Evolutionary conservation across 2,113 vertebrate species (phyloP).

Genomic region (Engystomops pustulosus): DNA sequence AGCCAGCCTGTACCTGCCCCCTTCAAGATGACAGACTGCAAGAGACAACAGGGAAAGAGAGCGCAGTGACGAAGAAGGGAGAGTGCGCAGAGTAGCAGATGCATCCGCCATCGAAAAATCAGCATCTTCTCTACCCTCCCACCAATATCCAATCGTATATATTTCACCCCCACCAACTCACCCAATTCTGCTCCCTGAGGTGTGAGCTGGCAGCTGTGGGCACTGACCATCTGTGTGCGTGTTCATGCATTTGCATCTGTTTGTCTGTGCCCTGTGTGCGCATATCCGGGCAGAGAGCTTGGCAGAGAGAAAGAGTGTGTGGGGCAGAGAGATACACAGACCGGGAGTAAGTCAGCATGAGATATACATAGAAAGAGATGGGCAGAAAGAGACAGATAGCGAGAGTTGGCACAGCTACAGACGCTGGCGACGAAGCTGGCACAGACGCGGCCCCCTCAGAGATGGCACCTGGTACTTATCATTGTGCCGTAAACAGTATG

Average conservation of each 20-base stretch:
- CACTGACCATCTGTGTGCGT: conserved; percentile 59
- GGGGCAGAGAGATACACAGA: conserved; percentile 52
- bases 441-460: conserved; percentile 56
- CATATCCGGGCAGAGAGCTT: conserved; percentile 34
- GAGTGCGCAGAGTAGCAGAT: conserved; percentile 59
- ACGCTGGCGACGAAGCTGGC: conserved; percentile 59
- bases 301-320: conserved; percentile 50
- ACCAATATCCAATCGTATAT: conserved; percentile 57
- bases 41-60: conserved; percentile 58
- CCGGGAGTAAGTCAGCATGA: conserved; percentile 38
- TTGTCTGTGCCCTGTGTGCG: conserved; percentile 55
- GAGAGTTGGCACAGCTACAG: conserved; percentile 48
- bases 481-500: conserved; percentile 40
- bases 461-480: conserved; percentile 58
- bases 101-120: conserved; percentile 58
- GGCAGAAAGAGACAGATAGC: conserved; percentile 55
- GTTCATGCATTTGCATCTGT: conserved; percentile 58
- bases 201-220: conserved; percentile 60
- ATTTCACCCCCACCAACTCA: conserved; percentile 57
- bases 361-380: conserved; percentile 51
- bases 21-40: conserved; percentile 60
- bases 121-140: conserved; percentile 56
- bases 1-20: conserved; percentile 57
- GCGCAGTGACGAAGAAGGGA: conserved; percentile 57
- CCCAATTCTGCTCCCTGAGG: conserved; percentile 54